These are phyloP conservation scores for Sisor rabdophorus DNA, from an alignment of 2,113 vertebrate genomes.

Conservation along the genomic window DNA sequence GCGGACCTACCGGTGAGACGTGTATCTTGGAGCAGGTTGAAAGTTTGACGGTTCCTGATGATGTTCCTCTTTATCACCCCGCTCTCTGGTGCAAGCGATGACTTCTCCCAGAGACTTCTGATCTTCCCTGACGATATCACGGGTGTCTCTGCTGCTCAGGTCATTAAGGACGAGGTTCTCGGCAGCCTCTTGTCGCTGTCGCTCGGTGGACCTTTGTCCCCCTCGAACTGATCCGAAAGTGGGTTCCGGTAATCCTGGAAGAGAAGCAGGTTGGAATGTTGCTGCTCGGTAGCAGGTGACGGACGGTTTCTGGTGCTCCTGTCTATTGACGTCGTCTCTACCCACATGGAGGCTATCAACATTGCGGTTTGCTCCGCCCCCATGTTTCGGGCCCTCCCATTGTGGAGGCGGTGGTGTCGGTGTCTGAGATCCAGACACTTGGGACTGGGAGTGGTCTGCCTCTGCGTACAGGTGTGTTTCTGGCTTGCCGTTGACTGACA, in stretches of 20 bases:
- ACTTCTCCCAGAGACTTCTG: background rate
- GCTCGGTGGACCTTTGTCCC: background rate
- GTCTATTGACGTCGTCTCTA: conserved; percentile 20
- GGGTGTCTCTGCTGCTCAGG: background rate
- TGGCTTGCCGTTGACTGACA: conserved; percentile 33
- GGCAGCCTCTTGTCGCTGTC: background rate
- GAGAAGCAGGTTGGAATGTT: background rate
- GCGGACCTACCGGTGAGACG: background rate
- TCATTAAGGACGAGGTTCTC: background rate
- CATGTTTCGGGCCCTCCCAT: background rate
- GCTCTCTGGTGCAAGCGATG: background rate
- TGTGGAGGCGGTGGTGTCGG: background rate
- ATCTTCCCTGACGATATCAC: background rate
- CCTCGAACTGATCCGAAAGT: background rate
- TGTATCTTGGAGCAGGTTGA: background rate
- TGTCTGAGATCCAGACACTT: conserved; percentile 1
- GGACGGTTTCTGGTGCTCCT: background rate
- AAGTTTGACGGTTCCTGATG: background rate
- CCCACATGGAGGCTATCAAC: conserved; percentile 12
- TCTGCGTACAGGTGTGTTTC: conserved; percentile 31
- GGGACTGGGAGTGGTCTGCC: conserved; percentile 21
- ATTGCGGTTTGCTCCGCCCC: conserved; percentile 7
- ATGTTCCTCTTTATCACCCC: background rate
- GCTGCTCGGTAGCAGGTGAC: background rate
- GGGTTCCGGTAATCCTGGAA: background rate